Evolutionary conservation across 92 coral and sea anemone genomes (phyloP), one percentile per base, ranked within the genome.

Genomic region (Blastomussa wellsi): DNA sequence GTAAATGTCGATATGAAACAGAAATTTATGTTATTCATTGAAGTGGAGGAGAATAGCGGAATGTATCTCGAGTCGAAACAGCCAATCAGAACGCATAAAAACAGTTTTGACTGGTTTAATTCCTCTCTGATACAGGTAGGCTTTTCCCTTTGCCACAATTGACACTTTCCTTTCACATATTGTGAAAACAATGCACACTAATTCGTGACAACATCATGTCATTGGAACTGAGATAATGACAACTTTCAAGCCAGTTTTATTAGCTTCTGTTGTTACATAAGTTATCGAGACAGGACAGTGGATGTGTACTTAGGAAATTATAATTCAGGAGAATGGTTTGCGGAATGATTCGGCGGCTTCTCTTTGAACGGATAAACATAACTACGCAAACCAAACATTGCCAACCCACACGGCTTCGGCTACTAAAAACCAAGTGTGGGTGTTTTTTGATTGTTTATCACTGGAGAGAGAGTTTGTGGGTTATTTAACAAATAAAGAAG

Each of bases 351-450:
- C 35, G 33, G 49, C 48, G 26, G 76, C 38, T 5, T 39, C 76
- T 35, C 15, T 71, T 37, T 38, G 33, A 71, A 71, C 16, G 29
- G 16, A 71, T 22, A 16, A 71, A 19, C 17, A 28, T 66, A 9
- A 14, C 39, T 44, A 71, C 49, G 76, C 51, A 71, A 51, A 28
- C 76, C 49, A 71, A 38, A 71, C 48, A 71, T 28, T 62, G 68
- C 28, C 68, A 17, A 62, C 17, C 68, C 68, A 62, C 16, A 62
- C 16, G 68, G 32, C 32, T 14, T 60, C 13, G 67, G 67, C 16
- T 44, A 44, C 49, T 44, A 3, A 44, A 13, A 0, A 44, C 11
- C 12, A 44, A 44, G 8, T 44, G 0, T 44, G 11, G 49, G 49
- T 44, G 5, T 8, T 44, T 44, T 13, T 3, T 44, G n/a, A 44